These are phyloP conservation scores for Telmatherina bonti DNA, from an alignment of 2,797 vertebrate species.

Conservation along the genomic window DNA sequence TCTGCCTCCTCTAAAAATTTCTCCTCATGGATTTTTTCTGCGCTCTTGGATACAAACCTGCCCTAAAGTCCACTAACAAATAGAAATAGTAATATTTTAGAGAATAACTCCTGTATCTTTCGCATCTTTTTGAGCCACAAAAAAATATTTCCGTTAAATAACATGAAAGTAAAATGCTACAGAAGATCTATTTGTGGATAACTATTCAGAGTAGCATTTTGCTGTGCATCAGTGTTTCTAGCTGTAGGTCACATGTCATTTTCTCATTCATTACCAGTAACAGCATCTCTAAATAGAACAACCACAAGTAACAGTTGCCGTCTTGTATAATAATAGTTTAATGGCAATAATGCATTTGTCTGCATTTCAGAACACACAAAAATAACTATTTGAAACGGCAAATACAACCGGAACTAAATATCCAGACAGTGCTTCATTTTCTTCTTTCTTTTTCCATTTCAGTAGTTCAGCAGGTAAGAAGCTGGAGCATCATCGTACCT, in stretches of 20 bases:
- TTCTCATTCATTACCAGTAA: not conserved
- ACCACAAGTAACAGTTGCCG: not conserved
- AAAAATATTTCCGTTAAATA: too few relatives aligned
- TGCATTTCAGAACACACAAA: too few relatives aligned
- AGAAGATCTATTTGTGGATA: not conserved
- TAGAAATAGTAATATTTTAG: not conserved
- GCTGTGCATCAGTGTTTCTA: not conserved
- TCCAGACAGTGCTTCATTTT: too few relatives aligned
- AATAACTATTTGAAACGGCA: too few relatives aligned
- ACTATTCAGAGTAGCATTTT: not conserved
- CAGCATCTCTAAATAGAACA: not conserved
- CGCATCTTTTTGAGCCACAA: not conserved
- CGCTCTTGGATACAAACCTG: too few relatives aligned
- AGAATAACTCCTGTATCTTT: not conserved
- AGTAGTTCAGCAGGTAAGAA: slow-evolving; percentile 12
- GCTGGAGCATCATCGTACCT: slow-evolving; percentile 31
- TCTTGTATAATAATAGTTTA: not conserved
- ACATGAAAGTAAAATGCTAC: not conserved
- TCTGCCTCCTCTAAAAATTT: too few relatives aligned
- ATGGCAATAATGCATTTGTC: too few relatives aligned
- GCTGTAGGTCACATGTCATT: not conserved
- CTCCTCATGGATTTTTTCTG: too few relatives aligned
- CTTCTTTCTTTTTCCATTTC: not conserved
- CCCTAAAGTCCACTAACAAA: too few relatives aligned
- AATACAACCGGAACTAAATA: too few relatives aligned